Evolutionary conservation across 1,140 invertebrate genomes (phyloP).

Genomic region (Diachasmimorpha longicaudata): DNA sequence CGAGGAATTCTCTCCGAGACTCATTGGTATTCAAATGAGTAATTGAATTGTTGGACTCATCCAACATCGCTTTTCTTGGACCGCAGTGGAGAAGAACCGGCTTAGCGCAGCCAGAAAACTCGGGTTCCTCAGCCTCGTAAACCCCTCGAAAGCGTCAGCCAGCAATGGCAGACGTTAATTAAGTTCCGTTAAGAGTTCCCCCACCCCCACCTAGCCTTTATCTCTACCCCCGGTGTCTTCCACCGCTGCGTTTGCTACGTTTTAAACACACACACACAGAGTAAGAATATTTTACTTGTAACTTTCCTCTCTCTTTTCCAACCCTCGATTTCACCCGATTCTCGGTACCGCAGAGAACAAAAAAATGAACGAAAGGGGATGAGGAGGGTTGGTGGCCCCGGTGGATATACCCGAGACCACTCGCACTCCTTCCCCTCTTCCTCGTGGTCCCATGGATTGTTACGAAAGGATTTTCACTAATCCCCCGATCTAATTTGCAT

Average conservation of each 20-base stretch:
- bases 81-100: conserved; percentile 1
- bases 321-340: conserved; percentile 40
- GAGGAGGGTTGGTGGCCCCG: background rate
- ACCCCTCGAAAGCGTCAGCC: conserved; percentile 33
- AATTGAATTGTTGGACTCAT: conserved; percentile 22
- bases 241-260: background rate
- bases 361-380: too few relatives aligned
- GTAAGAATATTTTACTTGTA: background rate
- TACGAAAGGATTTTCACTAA: conserved; percentile 63
- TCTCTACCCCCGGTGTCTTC: conserved; percentile 9
- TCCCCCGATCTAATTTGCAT: conserved; percentile 62
- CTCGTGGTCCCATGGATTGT: conserved; percentile 42
- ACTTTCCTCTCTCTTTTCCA: background rate
- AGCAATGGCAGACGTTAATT: conserved; percentile 58
- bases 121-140: conserved; percentile 34
- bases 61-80: conserved; percentile 11
- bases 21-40: conserved; percentile 21
- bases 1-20: background rate
- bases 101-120: conserved; percentile 8
- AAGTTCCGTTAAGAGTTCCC: conserved; percentile 57
- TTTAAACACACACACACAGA: conserved; percentile 6
- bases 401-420: background rate
- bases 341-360: conserved; percentile 16
- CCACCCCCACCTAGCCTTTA: background rate
- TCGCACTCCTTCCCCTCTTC: background rate